Conservation (phyloP, 2,113 vertebrate genomes). For the Anguilla japonica region DNA sequence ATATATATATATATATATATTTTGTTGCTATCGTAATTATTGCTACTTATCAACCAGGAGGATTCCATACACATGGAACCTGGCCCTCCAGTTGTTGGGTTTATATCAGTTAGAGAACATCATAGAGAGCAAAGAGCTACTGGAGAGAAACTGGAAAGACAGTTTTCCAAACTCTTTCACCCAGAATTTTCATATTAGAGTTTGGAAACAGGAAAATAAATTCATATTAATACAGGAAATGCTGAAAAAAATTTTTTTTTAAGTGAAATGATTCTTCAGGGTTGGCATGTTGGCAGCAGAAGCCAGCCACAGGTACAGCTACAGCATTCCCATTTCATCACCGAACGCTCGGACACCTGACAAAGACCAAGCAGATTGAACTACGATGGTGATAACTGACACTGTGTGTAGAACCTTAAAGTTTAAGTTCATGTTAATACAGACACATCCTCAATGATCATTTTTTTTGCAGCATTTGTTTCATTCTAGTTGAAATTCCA, state of each 20-base stretch:
- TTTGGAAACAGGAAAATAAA: neutral
- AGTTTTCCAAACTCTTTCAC: too few species aligned
- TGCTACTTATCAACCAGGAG: neutral
- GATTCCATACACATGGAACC: neutral
- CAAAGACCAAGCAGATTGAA: neutral
- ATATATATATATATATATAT: neutral
- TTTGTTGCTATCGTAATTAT: slow-evolving; percentile 29
- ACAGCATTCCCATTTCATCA: neutral
- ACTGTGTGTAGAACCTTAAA: neutral
- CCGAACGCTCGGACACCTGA: neutral
- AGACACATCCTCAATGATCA: slow-evolving; percentile 6
- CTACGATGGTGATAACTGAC: neutral
- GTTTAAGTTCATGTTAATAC: neutral
- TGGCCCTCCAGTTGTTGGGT: neutral
- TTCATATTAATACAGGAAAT: neutral
- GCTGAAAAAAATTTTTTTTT: neutral
- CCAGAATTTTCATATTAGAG: neutral
- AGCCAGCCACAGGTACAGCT: neutral
- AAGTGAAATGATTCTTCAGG: neutral
- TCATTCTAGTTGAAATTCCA: slow-evolving; percentile 36
- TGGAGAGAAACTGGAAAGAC: neutral
- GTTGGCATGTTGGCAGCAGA: neutral
- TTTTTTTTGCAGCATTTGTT: slow-evolving; percentile 33
- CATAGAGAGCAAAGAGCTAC: neutral
- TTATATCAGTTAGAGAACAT: neutral